These are phyloP conservation scores for Lepisosteus osseus DNA, from an alignment of 2,113 vertebrate species.

Conservation along the genomic window DNA sequence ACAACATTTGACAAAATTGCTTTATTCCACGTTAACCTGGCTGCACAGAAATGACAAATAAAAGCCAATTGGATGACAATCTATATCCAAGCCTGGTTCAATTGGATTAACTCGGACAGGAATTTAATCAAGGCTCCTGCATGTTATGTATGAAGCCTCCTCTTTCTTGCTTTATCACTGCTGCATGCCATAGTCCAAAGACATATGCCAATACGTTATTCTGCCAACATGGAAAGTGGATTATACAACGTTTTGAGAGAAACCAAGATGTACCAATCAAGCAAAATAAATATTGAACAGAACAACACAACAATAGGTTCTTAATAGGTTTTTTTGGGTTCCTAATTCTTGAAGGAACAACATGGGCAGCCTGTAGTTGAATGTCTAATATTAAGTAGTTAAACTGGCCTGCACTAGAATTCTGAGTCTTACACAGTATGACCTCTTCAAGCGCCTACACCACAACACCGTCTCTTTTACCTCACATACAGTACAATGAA, in stretches of 20 bases:
- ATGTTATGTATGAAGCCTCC: constrained; percentile 10
- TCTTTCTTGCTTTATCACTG: neutral
- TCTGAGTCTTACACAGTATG: too few relatives aligned
- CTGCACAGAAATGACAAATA: neutral
- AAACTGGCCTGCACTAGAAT: too few relatives aligned
- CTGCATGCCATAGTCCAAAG: neutral
- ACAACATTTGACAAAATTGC: neutral
- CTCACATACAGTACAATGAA: too few relatives aligned
- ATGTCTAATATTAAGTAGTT: too few relatives aligned
- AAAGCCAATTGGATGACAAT: neutral
- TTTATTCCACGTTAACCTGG: neutral
- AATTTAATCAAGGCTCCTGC: constrained; percentile 12
- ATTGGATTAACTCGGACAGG: constrained; percentile 9
- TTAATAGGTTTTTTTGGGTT: too few relatives aligned
- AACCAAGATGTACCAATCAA: neutral
- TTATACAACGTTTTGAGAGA: neutral
- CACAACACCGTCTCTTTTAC: too few relatives aligned
- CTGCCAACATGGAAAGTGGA: too few relatives aligned
- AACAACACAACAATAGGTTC: neutral
- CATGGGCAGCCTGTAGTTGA: too few relatives aligned
- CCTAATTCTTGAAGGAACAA: too few relatives aligned
- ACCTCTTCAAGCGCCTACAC: too few relatives aligned
- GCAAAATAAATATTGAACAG: neutral
- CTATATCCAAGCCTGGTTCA: neutral
- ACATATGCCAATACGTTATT: neutral